Evolutionary conservation across 2,113 vertebrate genomes (phyloP), one percentile per base, ranked within the genome.

Genomic region (Lampris megalopsis): DNA sequence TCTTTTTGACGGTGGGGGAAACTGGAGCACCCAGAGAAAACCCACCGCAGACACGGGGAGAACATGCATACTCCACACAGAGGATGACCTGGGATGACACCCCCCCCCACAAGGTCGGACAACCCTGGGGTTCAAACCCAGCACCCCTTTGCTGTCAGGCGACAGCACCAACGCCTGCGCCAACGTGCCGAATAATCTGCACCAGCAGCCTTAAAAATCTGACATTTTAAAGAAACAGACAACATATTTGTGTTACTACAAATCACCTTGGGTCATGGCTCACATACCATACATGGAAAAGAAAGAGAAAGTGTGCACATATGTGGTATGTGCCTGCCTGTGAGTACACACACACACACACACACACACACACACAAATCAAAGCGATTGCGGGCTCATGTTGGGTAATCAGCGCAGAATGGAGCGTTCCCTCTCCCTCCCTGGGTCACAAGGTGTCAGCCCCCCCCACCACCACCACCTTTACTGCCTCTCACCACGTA

Each of bases 161-260:
- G 24, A 24, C 24, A 24, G 24, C 24, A 24, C 24, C 24, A 24
- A 24, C 24, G 24, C 24, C 24, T 24, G 24, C 24, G 24, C 24
- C 24, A 24, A 24, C 24, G 24, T 24, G 24, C 24, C 24, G 24
- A 24, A 24, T 24, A 24, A 24, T 24, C 24, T 24, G 9, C 60
- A 54, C 56, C 54, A 36, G 68, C 61, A 41, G 58, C 53, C 61
- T 47, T 45, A 24, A 4, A 67, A 43, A 52, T 2, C 48, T 37
- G 41, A 77, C 37, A 69, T 72, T 0, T 71, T 41, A 69, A 75
- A 54, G 58, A 42, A 10, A 9, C 48, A 68, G 47, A 56, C 63
- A 37, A 68, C 53, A 54, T 50, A 10, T 69, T 37, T 81, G 65
- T 63, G 71, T 53, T 35, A 71, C 9, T 9, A 6, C 2, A 58